Evolutionary conservation across 2,888 invertebrate species (phyloP).

Genomic region (Meliscaeva auricollis): DNA sequence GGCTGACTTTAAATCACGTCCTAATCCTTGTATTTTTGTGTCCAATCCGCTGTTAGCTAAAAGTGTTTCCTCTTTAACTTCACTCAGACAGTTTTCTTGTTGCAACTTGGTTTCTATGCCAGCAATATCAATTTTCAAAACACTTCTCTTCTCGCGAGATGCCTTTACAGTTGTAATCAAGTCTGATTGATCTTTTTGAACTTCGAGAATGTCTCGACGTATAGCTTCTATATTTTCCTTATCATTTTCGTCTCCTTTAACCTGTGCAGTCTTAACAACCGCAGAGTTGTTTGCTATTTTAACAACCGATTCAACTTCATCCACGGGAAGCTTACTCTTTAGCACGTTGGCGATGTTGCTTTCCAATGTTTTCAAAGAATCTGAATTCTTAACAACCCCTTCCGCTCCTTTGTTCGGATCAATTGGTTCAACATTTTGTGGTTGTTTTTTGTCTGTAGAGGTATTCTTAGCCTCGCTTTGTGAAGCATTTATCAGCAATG

Average conservation of each 20-base stretch:
- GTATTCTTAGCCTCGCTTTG: constrained; percentile 76
- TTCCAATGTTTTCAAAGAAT: neutral
- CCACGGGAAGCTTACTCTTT: constrained; percentile 57
- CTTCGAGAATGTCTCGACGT: constrained; percentile 81
- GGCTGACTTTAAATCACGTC: constrained; percentile 82
- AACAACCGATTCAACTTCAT: constrained; percentile 28
- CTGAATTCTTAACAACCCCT: constrained; percentile 33
- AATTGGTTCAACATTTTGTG: neutral
- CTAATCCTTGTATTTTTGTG: constrained; percentile 79
- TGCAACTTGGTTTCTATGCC: constrained; percentile 51
- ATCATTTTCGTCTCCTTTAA: constrained; percentile 42
- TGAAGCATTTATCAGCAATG: constrained; percentile 80
- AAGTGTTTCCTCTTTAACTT: constrained; percentile 78
- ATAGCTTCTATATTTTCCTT: constrained; percentile 81
- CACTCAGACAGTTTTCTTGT: constrained; percentile 79
- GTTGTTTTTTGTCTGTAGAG: neutral
- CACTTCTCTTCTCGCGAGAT: constrained; percentile 70
- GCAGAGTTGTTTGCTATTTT: constrained; percentile 27
- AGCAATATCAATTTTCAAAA: constrained; percentile 61
- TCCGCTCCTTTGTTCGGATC: constrained; percentile 26
- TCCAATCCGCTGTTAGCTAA: constrained; percentile 71
- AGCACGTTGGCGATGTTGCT: constrained; percentile 1
- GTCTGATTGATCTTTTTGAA: constrained; percentile 70
- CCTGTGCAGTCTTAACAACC: constrained; percentile 10
- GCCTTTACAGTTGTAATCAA: constrained; percentile 42